phyloP scores from a whole-genome alignment of 2,888 invertebrate genomes.

The Aphodius sticticus region DNA sequence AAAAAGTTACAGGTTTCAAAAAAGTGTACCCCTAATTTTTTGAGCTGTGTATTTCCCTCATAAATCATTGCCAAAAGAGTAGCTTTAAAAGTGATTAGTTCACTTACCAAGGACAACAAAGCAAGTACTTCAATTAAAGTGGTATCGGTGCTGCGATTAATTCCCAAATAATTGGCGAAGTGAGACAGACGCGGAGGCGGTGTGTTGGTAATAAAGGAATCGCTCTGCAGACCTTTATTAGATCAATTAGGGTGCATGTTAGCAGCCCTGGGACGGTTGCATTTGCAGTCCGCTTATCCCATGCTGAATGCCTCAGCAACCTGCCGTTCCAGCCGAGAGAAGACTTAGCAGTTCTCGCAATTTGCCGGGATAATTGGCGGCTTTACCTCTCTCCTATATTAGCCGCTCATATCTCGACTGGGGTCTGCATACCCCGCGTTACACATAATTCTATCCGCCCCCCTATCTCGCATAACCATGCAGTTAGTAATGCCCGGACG shows the following conservation, averaged over 20 bases:
- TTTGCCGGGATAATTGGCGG: not conserved
- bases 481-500: not conserved
- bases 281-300: not conserved
- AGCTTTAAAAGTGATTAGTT: no score
- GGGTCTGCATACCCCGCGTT: not conserved
- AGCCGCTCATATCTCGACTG: not conserved
- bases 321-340: not conserved
- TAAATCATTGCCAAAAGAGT: no score
- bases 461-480: not conserved
- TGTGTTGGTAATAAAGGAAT: not conserved
- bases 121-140: not conserved
- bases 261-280: not conserved
- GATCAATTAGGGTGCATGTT: slow-evolving; percentile 4
- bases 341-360: not conserved
- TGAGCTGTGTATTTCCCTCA: no score
- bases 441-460: not conserved
- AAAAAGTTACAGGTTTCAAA: no score
- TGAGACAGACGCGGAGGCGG: not conserved
- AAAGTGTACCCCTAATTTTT: no score
- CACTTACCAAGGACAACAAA: no score
- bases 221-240: not conserved
- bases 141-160: not conserved
- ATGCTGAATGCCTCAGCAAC: not conserved
- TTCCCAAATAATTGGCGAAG: not conserved
- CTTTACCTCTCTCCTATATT: not conserved